A percentile compares a stretch with the other conserved stretches of the same genome.
Evolutionary conservation across 2,888 invertebrate genomes (phyloP).

Genomic region (Sphecodes monilicornis): DNA sequence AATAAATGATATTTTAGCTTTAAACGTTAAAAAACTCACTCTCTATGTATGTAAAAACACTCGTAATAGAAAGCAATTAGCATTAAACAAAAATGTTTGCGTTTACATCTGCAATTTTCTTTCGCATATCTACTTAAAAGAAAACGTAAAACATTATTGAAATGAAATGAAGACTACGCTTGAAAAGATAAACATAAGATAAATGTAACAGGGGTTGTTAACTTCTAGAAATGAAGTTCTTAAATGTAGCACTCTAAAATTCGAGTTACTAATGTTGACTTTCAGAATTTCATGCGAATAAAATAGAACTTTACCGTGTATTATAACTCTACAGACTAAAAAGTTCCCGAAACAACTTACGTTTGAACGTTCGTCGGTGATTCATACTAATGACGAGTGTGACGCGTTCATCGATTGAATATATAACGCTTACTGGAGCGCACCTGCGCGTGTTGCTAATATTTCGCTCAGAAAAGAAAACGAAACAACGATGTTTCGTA

Average conservation of each 20-base stretch:
- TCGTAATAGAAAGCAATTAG: not conserved
- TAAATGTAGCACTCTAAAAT: not conserved
- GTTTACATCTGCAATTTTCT: not conserved
- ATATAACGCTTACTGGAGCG: slow-evolving; percentile 39
- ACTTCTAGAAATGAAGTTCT: not conserved
- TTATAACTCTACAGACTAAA: not conserved
- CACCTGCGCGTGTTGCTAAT: slow-evolving; percentile 52
- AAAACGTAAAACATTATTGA: not conserved
- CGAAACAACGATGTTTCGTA: not conserved
- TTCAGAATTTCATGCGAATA: not conserved
- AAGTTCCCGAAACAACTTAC: slow-evolving; percentile 16
- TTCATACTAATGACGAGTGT: slow-evolving; percentile 71
- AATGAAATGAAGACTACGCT: no score
- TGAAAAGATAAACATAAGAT: no score
- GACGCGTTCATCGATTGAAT: slow-evolving; percentile 54
- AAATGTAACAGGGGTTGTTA: not conserved
- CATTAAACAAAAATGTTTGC: not conserved
- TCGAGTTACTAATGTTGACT: not conserved
- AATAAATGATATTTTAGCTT: not conserved
- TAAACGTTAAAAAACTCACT: not conserved
- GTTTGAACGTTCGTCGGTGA: slow-evolving; percentile 79
- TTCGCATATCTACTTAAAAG: not conserved
- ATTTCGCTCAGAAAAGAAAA: not conserved
- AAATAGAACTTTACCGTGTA: not conserved
- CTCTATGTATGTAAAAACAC: no score